Evolutionary conservation across 1,140 invertebrate species (phyloP), one percentile per base, ranked within the genome.

Genomic region (Saccostrea glomerata): DNA sequence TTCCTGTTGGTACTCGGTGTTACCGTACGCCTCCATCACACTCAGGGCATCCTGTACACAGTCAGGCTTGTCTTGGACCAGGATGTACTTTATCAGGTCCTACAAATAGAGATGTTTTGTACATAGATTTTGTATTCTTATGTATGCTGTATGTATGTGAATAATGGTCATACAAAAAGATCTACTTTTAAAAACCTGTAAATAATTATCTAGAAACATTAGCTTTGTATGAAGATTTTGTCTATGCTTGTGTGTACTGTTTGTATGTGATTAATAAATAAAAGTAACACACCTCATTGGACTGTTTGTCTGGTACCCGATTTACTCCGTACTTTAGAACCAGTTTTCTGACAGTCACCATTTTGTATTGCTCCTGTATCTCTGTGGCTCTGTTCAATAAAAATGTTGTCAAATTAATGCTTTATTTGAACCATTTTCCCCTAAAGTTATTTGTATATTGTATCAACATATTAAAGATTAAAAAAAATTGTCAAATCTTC

Each of bases 321-420:
- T 91, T 92, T 60, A 93, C 84, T 3, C 89, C 90, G 90, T 94
- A 94, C 54, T 92, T 92, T 66, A 89, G 82, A 89, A 94, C 91
- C 66, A 94, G 23, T 77, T 92, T 91, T 82, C 91, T 92, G 13
- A 94, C 86, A 30, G 91, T 87, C 17, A 92, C 90, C 20, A 92
- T 85, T 12, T 91, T 87, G 86, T 89, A 90, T 73, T 92, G 91
- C 70, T 93, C 90, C 36, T 91, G 83, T 23, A 94, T 84, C 47
- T 90, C 86, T 15, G 66, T 82, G 4, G 92, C 92, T 84, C 93
- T 94, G 84, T 83, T 47, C 11, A 73, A 30, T 40, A 83, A 54
- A 82, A 5, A 25, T 30, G 4, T 60, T 7, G 0, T 60, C 15
- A 56, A 36, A n/a, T n/a, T 36, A 36, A 36, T 2, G 2, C 30